These are phyloP conservation scores for Drosophila sucinea DNA, from an alignment of 1,140 invertebrate genomes.

Conservation along the genomic window DNA sequence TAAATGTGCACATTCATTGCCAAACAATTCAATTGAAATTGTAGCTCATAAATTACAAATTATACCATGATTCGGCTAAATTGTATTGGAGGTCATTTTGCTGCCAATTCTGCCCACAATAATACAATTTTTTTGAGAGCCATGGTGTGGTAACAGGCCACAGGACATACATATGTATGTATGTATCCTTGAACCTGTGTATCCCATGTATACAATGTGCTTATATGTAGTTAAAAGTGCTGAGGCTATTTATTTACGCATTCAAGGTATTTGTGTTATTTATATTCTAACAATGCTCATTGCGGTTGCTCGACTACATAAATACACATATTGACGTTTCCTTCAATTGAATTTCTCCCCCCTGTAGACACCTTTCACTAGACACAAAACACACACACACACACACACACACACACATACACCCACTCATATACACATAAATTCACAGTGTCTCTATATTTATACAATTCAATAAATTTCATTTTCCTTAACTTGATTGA, in stretches of 20 bases:
- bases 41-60: conserved; percentile 52
- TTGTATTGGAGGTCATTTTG: background rate
- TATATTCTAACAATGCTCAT: conserved; percentile 10
- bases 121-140: background rate
- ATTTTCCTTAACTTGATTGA: background rate
- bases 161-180: conserved; percentile 6
- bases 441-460: background rate
- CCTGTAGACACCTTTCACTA: background rate
- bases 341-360: conserved; percentile 16
- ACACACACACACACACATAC: conserved; percentile 18
- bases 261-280: conserved; percentile 17
- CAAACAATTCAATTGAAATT: conserved; percentile 43
- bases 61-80: conserved; percentile 27
- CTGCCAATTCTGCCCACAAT: background rate
- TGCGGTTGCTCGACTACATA: conserved; percentile 7
- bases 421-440: background rate
- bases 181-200: conserved; percentile 45
- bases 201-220: background rate
- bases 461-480: background rate
- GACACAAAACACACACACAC: background rate
- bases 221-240: conserved; percentile 34
- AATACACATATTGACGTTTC: conserved; percentile 16
- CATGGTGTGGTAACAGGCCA: conserved; percentile 37
- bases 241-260: conserved; percentile 26
- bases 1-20: background rate